phyloP scores from a whole-genome alignment of 1,140 invertebrate species.

The Chrysoperla carnea region DNA sequence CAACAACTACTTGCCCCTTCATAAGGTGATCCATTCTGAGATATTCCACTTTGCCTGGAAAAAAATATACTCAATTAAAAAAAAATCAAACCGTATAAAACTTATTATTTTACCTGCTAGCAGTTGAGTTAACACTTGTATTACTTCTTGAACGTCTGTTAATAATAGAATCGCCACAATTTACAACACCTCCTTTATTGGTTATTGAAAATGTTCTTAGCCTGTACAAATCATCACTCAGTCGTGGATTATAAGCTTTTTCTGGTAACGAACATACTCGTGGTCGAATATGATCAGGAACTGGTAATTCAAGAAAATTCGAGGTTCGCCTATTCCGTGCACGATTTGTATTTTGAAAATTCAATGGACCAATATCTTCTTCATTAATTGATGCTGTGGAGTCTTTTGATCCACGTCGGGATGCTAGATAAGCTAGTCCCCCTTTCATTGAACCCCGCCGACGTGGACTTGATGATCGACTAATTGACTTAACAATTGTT shows the following conservation, averaged over 20 bases:
- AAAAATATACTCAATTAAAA: constrained; percentile 5
- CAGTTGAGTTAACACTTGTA: constrained; percentile 64
- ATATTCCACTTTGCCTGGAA: constrained; percentile 43
- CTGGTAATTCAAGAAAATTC: constrained; percentile 73
- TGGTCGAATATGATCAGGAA: constrained; percentile 62
- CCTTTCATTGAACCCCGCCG: constrained; percentile 42
- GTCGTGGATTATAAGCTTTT: constrained; percentile 62
- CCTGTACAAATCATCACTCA: constrained; percentile 66
- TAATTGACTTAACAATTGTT: constrained; percentile 28
- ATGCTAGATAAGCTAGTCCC: constrained; percentile 55
- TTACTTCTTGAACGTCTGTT: constrained; percentile 61
- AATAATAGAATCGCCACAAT: constrained; percentile 77
- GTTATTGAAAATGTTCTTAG: constrained; percentile 78
- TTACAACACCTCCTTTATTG: constrained; percentile 67
- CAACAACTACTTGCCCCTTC: constrained; percentile 62
- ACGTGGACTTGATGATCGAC: constrained; percentile 33
- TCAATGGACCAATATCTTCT: constrained; percentile 59
- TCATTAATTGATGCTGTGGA: constrained; percentile 47
- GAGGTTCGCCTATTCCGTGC: constrained; percentile 59
- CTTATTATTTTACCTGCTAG: constrained; percentile 41
- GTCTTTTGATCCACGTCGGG: constrained; percentile 48
- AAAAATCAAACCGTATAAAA: constrained; percentile 1
- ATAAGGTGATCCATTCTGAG: constrained; percentile 43
- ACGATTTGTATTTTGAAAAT: constrained; percentile 54
- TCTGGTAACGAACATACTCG: constrained; percentile 69